Evolutionary conservation across 1,140 invertebrate genomes (phyloP).

Genomic region (Drosophila tsacasi): DNA sequence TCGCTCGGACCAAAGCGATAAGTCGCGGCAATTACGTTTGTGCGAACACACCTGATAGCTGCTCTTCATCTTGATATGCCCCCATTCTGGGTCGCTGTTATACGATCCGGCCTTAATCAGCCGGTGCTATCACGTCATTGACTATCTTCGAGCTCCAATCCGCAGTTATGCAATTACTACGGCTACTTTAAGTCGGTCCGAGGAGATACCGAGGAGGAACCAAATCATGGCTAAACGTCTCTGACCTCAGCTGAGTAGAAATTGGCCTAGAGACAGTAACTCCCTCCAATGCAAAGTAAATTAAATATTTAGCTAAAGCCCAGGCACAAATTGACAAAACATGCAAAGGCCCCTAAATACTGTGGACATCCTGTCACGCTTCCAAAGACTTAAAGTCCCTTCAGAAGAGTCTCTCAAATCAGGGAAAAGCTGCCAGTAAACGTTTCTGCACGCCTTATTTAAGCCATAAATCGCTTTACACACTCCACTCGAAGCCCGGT

Average conservation of each 20-base stretch:
- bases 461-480: constrained; percentile 33
- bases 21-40: constrained; percentile 45
- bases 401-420: constrained; percentile 2
- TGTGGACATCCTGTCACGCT: constrained; percentile 12
- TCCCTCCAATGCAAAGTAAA: constrained; percentile 26
- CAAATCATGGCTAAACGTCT: constrained; percentile 22
- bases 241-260: not conserved
- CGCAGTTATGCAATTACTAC: constrained; percentile 15
- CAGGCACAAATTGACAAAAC: constrained; percentile 39
- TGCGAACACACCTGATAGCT: constrained; percentile 31
- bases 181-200: constrained; percentile 13
- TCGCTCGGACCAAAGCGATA: constrained; percentile 24
- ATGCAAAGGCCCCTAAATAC: constrained; percentile 20
- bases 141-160: constrained; percentile 25
- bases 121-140: constrained; percentile 24
- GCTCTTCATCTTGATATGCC: constrained; percentile 40
- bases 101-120: constrained; percentile 31
- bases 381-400: constrained; percentile 5
- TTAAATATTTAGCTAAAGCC: constrained; percentile 71
- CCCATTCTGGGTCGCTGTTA: constrained; percentile 16
- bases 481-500: constrained; percentile 3
- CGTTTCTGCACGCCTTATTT: constrained; percentile 21
- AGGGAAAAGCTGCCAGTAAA: constrained; percentile 14
- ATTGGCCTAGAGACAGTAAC: not conserved
- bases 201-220: constrained; percentile 15